phyloP scores from a whole-genome alignment of 2,113 vertebrate species.

The Columba janthina region DNA sequence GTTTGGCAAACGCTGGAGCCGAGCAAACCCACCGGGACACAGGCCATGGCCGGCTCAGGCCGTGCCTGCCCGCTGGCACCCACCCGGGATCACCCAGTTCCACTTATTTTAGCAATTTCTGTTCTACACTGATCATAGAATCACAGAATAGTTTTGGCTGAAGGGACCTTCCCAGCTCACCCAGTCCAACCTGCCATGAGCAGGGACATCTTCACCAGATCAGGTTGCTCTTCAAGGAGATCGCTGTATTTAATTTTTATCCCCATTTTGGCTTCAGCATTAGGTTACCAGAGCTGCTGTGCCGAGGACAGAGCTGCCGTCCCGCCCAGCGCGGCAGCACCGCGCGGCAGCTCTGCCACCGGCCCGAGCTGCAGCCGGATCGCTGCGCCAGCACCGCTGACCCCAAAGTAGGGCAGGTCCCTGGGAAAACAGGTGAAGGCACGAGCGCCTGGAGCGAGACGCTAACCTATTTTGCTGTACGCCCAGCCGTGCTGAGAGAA shows the following conservation, averaged over 20 bases:
- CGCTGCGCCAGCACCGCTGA: background rate
- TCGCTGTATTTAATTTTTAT: background rate
- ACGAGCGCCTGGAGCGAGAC: slow-evolving; percentile 22
- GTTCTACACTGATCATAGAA: background rate
- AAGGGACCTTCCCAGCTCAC: too few species aligned
- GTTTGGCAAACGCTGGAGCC: background rate
- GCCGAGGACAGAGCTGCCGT: background rate
- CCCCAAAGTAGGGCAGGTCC: slow-evolving; percentile 74
- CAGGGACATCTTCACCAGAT: too few species aligned
- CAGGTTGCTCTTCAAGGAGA: too few species aligned
- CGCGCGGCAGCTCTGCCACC: background rate
- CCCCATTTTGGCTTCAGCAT: background rate
- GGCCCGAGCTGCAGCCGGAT: background rate
- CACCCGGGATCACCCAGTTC: background rate
- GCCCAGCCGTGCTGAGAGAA: background rate
- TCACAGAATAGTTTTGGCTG: background rate
- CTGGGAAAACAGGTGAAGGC: slow-evolving; percentile 60
- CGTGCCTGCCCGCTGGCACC: rapidly evolving
- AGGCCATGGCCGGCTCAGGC: background rate
- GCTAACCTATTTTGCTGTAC: slow-evolving; percentile 62
- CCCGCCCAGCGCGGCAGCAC: background rate
- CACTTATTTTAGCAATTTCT: background rate
- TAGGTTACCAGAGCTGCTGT: background rate
- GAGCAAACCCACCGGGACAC: background rate
- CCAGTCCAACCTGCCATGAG: too few species aligned